Conservation (phyloP, 2,113 vertebrate species). For the Salvelinus fontinalis region DNA sequence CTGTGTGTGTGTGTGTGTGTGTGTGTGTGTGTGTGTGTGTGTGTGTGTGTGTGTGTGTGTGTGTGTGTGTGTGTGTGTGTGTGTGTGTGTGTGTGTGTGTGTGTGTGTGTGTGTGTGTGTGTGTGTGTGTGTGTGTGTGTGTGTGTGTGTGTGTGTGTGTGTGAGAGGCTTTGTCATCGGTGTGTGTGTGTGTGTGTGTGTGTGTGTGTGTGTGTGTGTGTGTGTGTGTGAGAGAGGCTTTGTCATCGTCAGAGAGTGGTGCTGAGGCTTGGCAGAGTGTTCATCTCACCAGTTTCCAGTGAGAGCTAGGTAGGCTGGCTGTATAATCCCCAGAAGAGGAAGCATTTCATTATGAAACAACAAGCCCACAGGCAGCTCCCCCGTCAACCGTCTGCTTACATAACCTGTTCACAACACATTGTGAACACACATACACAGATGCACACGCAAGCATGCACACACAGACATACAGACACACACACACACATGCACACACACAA, state of each 20-base stretch:
- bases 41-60: constrained; percentile 20
- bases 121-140: constrained; percentile 13
- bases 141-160: constrained; percentile 16
- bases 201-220: background rate
- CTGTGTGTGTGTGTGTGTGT: constrained; percentile 11
- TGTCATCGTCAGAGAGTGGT: constrained; percentile 41
- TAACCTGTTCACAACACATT: too few relatives aligned
- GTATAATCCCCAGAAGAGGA: constrained; percentile 51
- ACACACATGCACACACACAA: too few relatives aligned
- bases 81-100: constrained; percentile 9
- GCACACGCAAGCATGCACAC: too few relatives aligned
- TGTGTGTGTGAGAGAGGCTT: background rate
- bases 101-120: constrained; percentile 19
- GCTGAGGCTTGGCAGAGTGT: constrained; percentile 28
- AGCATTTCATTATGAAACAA: constrained; percentile 54
- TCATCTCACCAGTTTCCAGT: constrained; percentile 19
- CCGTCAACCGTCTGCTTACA: constrained; percentile 22
- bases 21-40: constrained; percentile 18
- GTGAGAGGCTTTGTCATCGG: too few relatives aligned
- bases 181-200: constrained; percentile 16
- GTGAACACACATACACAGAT: too few relatives aligned
- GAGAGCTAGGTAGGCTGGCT: constrained; percentile 46
- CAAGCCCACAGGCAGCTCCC: constrained; percentile 37
- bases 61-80: constrained; percentile 18
- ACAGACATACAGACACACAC: too few relatives aligned